These are phyloP conservation scores for Pantala flavescens DNA, from an alignment of 1,140 invertebrate genomes.

Conservation along the genomic window DNA sequence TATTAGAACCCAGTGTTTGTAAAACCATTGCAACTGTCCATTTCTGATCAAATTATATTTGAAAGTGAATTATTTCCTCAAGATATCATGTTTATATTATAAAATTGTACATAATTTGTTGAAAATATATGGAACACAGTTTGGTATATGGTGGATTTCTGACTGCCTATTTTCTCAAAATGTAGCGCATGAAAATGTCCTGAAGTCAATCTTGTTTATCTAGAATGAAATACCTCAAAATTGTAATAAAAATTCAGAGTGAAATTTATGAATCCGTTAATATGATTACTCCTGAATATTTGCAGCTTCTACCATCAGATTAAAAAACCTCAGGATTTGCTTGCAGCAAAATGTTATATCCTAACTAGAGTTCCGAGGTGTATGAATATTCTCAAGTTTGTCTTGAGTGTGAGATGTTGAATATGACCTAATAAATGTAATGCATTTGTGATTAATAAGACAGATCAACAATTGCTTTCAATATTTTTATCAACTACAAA, in stretches of 20 bases:
- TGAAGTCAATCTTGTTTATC: slow-evolving; percentile 6
- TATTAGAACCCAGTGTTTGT: slow-evolving; percentile 2
- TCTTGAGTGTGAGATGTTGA: no score
- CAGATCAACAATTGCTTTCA: no score
- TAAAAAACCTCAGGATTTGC: no score
- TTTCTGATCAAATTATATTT: slow-evolving; percentile 9
- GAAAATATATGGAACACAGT: slow-evolving; percentile 10
- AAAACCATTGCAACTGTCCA: slow-evolving; percentile 6
- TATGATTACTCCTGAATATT: no score
- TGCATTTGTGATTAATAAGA: no score
- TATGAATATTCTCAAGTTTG: no score
- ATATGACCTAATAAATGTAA: no score
- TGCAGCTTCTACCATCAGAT: no score
- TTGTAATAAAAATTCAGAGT: background rate
- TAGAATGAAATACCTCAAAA: background rate
- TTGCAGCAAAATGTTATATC: no score
- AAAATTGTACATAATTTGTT: slow-evolving; percentile 5
- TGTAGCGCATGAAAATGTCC: background rate
- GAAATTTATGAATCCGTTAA: background rate
- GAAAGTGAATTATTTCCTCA: slow-evolving; percentile 9
- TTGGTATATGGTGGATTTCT: background rate
- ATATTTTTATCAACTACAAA: no score
- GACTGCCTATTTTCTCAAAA: background rate
- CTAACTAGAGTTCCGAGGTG: no score
- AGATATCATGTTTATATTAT: background rate